Percentiles rank a stretch among this genome's conserved stretches.
These are phyloP conservation scores for Drosophila ustulata DNA, from an alignment of 2,888 invertebrate genomes.

Conservation along the genomic window DNA sequence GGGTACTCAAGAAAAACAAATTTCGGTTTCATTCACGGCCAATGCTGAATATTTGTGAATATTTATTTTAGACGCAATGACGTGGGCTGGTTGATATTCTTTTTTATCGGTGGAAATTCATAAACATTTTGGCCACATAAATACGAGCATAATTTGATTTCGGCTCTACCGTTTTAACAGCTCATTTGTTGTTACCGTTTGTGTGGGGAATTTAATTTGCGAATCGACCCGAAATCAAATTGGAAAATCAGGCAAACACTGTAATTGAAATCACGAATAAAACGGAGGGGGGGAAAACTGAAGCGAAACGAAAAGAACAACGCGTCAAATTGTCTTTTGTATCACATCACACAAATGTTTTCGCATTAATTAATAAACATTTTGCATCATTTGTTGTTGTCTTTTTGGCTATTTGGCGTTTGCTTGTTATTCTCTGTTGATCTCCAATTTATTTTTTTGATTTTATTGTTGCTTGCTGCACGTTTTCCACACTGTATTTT, in stretches of 20 bases:
- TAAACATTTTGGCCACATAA: constrained; percentile 59
- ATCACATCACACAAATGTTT: constrained; percentile 68
- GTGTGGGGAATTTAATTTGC: constrained; percentile 13
- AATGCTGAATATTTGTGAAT: constrained; percentile 24
- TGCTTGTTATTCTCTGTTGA: constrained; percentile 1
- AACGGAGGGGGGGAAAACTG: constrained; percentile 43
- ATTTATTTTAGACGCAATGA: constrained; percentile 23
- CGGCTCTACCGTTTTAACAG: constrained; percentile 48
- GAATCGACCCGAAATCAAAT: constrained; percentile 33
- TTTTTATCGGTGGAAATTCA: constrained; percentile 44
- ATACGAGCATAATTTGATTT: constrained; percentile 41
- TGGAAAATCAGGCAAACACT: constrained; percentile 18
- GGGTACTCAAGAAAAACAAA: constrained; percentile 20
- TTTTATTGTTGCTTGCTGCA: constrained; percentile 28
- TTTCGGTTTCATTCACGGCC: constrained; percentile 50
- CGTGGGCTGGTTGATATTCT: constrained; percentile 48
- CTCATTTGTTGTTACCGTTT: constrained; percentile 39
- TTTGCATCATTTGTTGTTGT: constrained; percentile 26
- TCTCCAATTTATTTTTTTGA: not conserved
- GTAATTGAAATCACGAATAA: not conserved
- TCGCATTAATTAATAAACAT: constrained; percentile 49
- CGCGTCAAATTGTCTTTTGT: constrained; percentile 61
- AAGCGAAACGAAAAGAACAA: constrained; percentile 68
- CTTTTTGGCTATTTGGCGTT: constrained; percentile 17
- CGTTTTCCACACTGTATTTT: constrained; percentile 21